phyloP scores from a whole-genome alignment of 2,888 invertebrate genomes.

The Folsomia manolachei region DNA sequence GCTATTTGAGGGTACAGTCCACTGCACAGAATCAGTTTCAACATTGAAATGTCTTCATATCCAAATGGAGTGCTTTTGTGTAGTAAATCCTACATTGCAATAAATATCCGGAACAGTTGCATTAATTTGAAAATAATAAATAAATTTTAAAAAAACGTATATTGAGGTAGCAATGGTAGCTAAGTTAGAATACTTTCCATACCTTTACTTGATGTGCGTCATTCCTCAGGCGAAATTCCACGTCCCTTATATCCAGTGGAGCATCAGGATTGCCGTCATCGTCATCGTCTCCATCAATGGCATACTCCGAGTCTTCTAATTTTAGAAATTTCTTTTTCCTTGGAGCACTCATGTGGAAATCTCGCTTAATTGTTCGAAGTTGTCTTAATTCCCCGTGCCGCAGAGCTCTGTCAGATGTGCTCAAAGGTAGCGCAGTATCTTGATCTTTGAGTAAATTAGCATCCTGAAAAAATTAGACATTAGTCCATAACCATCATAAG shows the following conservation, averaged over 20 bases:
- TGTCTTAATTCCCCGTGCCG: conserved; percentile 87
- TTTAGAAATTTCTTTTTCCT: conserved; percentile 73
- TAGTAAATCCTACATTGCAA: conserved; percentile 57
- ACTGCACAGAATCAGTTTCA: conserved; percentile 80
- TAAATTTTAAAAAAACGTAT: not conserved
- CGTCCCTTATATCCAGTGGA: conserved; percentile 72
- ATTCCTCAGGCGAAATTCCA: conserved; percentile 80
- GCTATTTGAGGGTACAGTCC: conserved; percentile 95
- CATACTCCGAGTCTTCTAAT: conserved; percentile 59
- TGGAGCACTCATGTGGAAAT: conserved; percentile 68
- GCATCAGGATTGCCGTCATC: conserved; percentile 60
- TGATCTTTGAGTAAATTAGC: conserved; percentile 43
- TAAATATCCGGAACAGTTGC: not conserved
- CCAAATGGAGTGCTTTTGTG: conserved; percentile 65
- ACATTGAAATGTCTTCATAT: conserved; percentile 66
- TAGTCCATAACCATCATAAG: too few species aligned
- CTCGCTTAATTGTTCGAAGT: conserved; percentile 72
- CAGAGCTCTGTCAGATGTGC: conserved; percentile 72
- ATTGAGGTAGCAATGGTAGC: not conserved
- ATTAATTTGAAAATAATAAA: too few species aligned
- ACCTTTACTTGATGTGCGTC: conserved; percentile 71
- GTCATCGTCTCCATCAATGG: conserved; percentile 62
- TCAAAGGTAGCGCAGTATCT: conserved; percentile 52
- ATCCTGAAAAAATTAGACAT: conserved; percentile 32
- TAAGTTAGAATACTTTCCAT: conserved; percentile 28